Percentiles rank a stretch among this genome's conserved stretches.
These are phyloP conservation scores for Sinocyclocheilus maitianheensis DNA, from an alignment of 2,113 vertebrate species.

Conservation along the genomic window DNA sequence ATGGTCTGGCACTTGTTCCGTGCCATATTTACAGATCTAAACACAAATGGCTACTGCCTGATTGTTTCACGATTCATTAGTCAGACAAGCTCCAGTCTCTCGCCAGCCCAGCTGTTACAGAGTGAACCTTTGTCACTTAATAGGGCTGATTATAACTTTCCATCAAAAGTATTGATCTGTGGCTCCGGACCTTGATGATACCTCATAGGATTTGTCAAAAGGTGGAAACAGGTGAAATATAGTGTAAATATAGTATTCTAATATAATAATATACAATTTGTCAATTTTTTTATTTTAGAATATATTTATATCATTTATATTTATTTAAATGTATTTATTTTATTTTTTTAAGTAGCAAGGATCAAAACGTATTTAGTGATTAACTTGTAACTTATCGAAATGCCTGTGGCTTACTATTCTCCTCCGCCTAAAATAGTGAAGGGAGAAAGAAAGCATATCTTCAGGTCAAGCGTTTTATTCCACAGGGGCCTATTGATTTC, in stretches of 20 bases:
- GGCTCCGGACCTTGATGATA: constrained; percentile 64
- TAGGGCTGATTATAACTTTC: constrained; percentile 98
- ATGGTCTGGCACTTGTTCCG: constrained; percentile 99
- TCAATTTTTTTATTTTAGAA: no score
- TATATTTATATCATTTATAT: no score
- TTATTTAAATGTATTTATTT: background rate
- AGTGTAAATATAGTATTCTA: background rate
- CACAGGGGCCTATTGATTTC: constrained; percentile 90
- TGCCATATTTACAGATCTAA: constrained; percentile 99
- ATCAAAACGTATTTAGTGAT: background rate
- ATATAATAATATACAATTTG: background rate
- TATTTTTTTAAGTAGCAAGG: background rate
- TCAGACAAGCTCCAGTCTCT: constrained; percentile 99
- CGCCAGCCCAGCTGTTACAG: constrained; percentile 99
- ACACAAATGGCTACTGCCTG: constrained; percentile 99
- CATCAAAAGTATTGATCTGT: constrained; percentile 99
- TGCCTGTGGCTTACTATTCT: constrained; percentile 49
- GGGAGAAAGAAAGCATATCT: constrained; percentile 58
- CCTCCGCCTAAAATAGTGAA: constrained; percentile 1
- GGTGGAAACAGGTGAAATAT: constrained; percentile 3
- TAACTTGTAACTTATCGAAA: background rate
- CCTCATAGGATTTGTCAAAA: constrained; percentile 14
- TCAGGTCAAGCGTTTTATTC: constrained; percentile 81
- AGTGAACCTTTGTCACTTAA: constrained; percentile 99
- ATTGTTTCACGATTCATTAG: constrained; percentile 99